Base-by-base conservation (phyloP, 2,888 invertebrate species). In the Lypha dubia region DNA sequence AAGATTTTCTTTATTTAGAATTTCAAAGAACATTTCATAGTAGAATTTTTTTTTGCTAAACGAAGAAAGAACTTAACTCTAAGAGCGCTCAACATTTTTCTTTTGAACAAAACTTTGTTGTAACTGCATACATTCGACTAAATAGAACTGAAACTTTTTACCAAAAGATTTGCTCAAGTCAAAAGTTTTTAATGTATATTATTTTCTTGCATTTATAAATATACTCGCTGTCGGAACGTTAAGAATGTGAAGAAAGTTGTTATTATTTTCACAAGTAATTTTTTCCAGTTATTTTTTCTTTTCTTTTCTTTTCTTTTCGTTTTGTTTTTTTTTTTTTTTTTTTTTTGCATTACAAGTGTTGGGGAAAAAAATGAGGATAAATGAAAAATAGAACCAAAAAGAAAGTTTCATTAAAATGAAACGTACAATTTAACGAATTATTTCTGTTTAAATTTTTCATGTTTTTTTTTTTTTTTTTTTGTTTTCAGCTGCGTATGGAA, bases 111-210 rank as follows among this genome's bases (percentile, higher is more conserved):
- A 28, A 35, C 32, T 58, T 58, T 0, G 6, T 0, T 2, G 38
- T 28, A 6, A 53, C 53, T 20, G 9, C 1, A 63, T 5, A 28
- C 8, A n/a, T n/a, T n/a, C n/a, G n/a, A n/a, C n/a, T n/a, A n/a
- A 38, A 73, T 49, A 63, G 32, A 75, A 49, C 3, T 20, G 11
- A 68, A 81, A 71, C 67, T 84, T 80, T 74, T 74, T 74, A 63
- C 76, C 60, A 84, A 49, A 84, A 84, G 81, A 81, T 80, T 84
- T 77, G 77, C 77, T 81, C 41, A 81, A 84, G 73, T 84, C 77
- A 81, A 77, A 84, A 81, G 62, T 84, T 81, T 76, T 73, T 38
- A 71, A 49, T 44, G 62, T 74, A 22, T 28, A 74, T 63, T 62
- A 70, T 56, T 58, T 65, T 24, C 70, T 51, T n/a, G 15, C 24